Evolutionary conservation across 2,888 invertebrate species (phyloP), one percentile per base, ranked within the genome.

Genomic region (Hypercompe scribonia): DNA sequence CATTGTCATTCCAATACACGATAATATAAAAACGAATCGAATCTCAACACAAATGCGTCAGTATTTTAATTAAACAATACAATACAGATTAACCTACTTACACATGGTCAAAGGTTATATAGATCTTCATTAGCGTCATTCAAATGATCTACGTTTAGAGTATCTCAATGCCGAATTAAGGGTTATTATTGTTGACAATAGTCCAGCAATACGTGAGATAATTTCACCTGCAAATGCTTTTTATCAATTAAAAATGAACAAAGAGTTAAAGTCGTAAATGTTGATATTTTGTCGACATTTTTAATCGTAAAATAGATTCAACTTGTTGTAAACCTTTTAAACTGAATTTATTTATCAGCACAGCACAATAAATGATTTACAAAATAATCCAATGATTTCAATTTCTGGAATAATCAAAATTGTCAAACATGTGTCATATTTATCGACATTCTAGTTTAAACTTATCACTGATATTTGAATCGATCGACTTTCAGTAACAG

Each of bases 61-160:
- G 31, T 61, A 79, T 70, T 36, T 68, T 75, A 77, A 83, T 83
- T 78, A 82, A 68, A 28, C 68, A 33, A 36, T 71, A 71, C 72
- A 71, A 61, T 39, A 58, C 39, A 65, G 71, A 73, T 77, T 81
- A 79, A 80, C 72, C 39, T 67, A 74, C 67, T 15, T 61, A 61
- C 31, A 31, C 54, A 24, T 61, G 50, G 71, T 68, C 54, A 65
- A 54, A 73, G 74, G 58, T 72, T 42, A 33, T 13, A 34, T 50
- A 50, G 71, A 76, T 83, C n/a, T 24, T 76, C 74, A 73, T 50
- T 71, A 61, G 42, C 73, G 74, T 34, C 73, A 75, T 24, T 82
- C 68, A 80, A 78, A 76, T 72, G 65, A 54, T 15, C 39, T 33
- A 21, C 2, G 28, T 36, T 33, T 18, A 50, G n/a, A 4, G 5